Conservation (phyloP, 2,797 vertebrate species). For the Pitangus sulphuratus region DNA sequence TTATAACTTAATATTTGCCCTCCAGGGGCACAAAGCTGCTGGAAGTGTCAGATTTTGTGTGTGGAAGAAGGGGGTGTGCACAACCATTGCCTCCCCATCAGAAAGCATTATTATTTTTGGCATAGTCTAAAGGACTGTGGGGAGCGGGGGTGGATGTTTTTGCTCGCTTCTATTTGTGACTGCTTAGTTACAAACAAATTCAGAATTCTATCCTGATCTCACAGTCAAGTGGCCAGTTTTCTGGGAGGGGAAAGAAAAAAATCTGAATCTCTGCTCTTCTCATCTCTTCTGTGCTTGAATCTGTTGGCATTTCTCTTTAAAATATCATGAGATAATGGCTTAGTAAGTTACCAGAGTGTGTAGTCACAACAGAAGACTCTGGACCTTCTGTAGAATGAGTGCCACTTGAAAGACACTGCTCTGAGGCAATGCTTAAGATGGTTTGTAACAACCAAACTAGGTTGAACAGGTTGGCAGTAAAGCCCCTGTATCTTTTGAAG, state of each 20-base stretch:
- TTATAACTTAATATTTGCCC: background rate
- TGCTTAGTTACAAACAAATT: background rate
- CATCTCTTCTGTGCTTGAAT: background rate
- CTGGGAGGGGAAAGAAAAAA: background rate
- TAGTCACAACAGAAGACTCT: background rate
- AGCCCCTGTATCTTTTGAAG: background rate
- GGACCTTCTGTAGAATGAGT: background rate
- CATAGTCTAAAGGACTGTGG: background rate
- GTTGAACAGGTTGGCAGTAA: background rate
- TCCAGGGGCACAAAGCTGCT: background rate
- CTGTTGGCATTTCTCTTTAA: background rate
- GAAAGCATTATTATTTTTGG: background rate
- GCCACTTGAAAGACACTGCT: background rate
- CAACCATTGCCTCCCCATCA: background rate
- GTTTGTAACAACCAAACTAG: background rate
- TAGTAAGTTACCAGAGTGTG: background rate
- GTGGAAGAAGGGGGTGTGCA: background rate
- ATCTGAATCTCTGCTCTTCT: background rate
- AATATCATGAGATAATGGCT: background rate
- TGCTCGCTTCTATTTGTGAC: background rate
- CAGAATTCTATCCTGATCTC: background rate
- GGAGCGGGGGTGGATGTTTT: background rate
- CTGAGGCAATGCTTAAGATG: background rate
- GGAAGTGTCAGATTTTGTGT: background rate
- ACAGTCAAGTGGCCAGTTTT: background rate